Base-by-base conservation (phyloP, 2,888 invertebrate genomes). In the Hirtodrosophila cameraria region DNA sequence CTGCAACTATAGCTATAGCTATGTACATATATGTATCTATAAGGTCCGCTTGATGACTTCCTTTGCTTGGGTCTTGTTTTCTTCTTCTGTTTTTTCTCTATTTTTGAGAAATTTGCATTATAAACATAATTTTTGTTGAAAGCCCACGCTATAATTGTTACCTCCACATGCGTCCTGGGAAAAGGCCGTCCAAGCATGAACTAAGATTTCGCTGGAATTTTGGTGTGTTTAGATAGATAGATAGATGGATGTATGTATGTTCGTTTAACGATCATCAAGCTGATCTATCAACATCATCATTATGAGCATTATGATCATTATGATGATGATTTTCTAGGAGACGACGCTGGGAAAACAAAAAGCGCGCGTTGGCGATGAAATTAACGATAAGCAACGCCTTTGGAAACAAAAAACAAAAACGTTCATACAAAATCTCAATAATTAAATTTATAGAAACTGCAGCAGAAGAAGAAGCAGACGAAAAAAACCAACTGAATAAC, bases 281-380 rank as follows among this genome's bases (percentile, higher is more conserved):
- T 75, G 62, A 82, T 84, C 69, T 69, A 78, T 78, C 78, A 70
- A 54, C 58, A 68, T 54, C 45, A 52, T 57, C 33, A 67, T 33
- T 25, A 72, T 41, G 8, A 59, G 31, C 8, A 45, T 15, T 9
- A 42, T 48, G 13, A 49, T 43, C 23, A 12, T 38, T 16, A 60
- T 41, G 16, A 46, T 53, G 59, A 62, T 79, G 43, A 45, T 71
- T 54, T 54, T 15, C 15, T 20, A 33, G 41, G 11, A 39, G 8
- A 39, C 18, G 41, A 52, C 28, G 73, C 74, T 74, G 84, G 81
- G 80, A 81, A 86, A 69, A 69, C 58, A 53, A 65, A 77, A 84
- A 81, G 75, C 70, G 70, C 75, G 70, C 79, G 81, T 81, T 77
- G 86, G 81, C 86, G 81, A 86, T 81, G 45, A 75, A 81, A 84